Percentiles rank a stretch among this genome's conserved stretches.
Evolutionary conservation across 2,113 vertebrate species (phyloP).

Genomic region (Dasyornis broadbenti): DNA sequence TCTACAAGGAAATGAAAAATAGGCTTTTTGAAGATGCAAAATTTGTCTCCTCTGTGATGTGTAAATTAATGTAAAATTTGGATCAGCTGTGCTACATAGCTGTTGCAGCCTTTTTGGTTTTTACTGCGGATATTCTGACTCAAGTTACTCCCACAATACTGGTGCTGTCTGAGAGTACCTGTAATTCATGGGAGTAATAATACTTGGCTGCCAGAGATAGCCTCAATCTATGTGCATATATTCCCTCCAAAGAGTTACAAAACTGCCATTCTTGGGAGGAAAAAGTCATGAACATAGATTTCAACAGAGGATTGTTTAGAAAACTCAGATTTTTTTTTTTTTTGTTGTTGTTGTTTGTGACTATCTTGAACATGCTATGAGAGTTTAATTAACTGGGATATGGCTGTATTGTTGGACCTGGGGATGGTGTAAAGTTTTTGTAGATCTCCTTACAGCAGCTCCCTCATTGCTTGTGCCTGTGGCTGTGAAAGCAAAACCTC

Average conservation of each 20-base stretch:
- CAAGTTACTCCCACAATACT: neutral
- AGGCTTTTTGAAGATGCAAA: neutral
- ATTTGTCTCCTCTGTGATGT: neutral
- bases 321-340: neutral
- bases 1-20: neutral
- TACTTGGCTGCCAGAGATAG: neutral
- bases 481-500: neutral
- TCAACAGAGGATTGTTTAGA: neutral
- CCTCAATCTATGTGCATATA: neutral
- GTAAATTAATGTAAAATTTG: conserved; percentile 3
- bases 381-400: neutral
- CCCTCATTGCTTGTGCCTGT: neutral
- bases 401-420: neutral
- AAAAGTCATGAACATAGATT: neutral
- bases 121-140: neutral
- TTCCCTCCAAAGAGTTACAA: neutral
- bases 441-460: neutral
- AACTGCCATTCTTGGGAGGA: neutral
- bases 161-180: neutral
- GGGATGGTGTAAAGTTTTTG: neutral
- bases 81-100: neutral
- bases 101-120: neutral
- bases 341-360: neutral
- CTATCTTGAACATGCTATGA: neutral
- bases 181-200: neutral